Evolutionary conservation across 2,888 invertebrate species (phyloP), one percentile per base, ranked within the genome.

Genomic region (Drosophila meridionalis): DNA sequence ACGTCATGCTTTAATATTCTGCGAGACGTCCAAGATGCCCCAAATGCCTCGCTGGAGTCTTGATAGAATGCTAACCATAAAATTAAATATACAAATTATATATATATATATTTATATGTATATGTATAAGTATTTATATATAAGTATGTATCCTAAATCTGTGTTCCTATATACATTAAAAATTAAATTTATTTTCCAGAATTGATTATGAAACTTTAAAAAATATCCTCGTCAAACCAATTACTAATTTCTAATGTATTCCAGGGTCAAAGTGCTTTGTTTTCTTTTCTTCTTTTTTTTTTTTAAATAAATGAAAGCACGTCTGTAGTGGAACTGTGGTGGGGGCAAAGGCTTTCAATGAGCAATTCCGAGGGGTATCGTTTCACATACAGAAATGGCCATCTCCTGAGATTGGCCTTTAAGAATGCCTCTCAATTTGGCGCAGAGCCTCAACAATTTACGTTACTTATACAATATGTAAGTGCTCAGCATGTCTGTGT

Each of bases 341-440:
- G 30, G 12, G 7, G 20, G 52, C 53, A 53, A 53, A 28, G 38
- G 58, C 59, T 47, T 61, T 47, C 61, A 72, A 62, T 59, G 50
- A 61, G 36, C 58, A 58, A 64, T 64, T 73, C 78, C 77, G 34
- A 9, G 34, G 73, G 64, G 78, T 52, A 74, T 61, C 64, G 62
- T 74, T 74, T 61, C 74, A 56, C 58, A 74, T 78, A 53, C 73
- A 61, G 64, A 70, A 78, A 68, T 74, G 74, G 74, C 78, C 40
- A 74, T 62, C 78, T 78, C 78, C 50, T 48, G 78, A 78, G 78
- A 78, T 78, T 70, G 78, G 70, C 74, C 70, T 78, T 78, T 65
- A 70, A 78, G 62, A 63, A 60, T 70, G 74, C 68, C 62, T 65
- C 65, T 69, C 68, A 70, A 62, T 63, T 67, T 52, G 55, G 59